These are phyloP conservation scores for Platysteira castanea DNA, from an alignment of 2,113 vertebrate species.

Conservation along the genomic window DNA sequence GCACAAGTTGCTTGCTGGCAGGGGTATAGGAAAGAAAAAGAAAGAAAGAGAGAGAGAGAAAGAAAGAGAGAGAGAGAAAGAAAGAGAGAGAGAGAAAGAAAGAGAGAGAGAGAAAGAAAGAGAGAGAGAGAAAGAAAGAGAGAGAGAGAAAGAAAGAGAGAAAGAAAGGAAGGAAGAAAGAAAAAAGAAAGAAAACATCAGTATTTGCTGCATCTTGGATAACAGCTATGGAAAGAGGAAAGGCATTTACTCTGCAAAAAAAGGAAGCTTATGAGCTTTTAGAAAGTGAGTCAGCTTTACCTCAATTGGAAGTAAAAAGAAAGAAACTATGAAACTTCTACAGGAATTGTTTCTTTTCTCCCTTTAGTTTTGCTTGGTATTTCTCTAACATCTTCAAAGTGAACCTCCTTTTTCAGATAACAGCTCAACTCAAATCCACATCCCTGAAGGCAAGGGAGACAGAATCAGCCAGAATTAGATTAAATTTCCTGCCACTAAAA, in stretches of 20 bases:
- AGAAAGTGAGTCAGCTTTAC: neutral
- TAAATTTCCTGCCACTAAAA: neutral
- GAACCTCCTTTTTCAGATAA: neutral
- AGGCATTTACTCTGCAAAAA: neutral
- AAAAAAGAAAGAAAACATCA: neutral
- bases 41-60: too few species aligned
- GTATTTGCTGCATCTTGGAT: neutral
- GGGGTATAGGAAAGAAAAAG: neutral
- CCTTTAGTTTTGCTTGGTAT: neutral
- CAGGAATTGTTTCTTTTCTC: neutral
- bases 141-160: fast-evolving
- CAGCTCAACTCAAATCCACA: neutral
- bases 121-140: neutral
- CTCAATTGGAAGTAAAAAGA: neutral
- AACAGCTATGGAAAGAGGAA: neutral
- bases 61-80: neutral
- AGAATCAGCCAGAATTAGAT: neutral
- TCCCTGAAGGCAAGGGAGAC: neutral
- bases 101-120: too few species aligned
- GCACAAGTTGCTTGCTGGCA: neutral
- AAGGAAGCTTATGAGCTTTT: neutral
- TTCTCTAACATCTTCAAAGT: neutral
- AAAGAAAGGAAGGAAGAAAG: neutral
- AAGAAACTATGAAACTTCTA: neutral
- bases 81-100: neutral